Base-by-base conservation (phyloP, 1,140 invertebrate species). In the Vanessa atalanta region DNA sequence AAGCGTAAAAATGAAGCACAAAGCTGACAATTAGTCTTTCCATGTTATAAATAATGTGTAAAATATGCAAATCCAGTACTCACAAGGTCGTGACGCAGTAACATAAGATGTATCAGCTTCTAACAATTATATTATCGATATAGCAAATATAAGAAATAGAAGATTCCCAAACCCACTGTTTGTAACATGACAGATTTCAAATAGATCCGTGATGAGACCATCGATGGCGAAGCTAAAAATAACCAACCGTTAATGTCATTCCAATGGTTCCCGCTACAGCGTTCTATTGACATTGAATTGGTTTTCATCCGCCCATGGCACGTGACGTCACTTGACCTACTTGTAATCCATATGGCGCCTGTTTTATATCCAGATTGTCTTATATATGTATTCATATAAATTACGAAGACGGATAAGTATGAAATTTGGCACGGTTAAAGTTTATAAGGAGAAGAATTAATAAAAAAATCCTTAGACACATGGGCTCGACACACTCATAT, bases 241-340 rank as follows among this genome's bases (percentile, higher is more conserved):
- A 72, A 53, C n/a, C 23, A 47, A 61, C 51, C 66, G 67, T 78
- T 72, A 78, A 75, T 71, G 72, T 63, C 64, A 64, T 72, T 50
- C 76, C 57, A 65, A 66, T 64, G 68, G 67, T 53, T 70, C 68
- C 72, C 60, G 65, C 65, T 71, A 72, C 50, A 47, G 53, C 47
- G 67, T 61, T 48, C 55, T 73, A 72, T 75, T 75, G 76, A 78
- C 76, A 78, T 78, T 75, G 76, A 73, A 73, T 68, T 26, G 57
- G 43, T 68, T 70, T 69, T 76, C 47, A 60, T 64, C 50, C 26
- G 63, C 47, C 61, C 57, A 55, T 53, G 55, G 48, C 53, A 26
- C 20, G 53, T 72, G 50, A 72, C 70, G 70, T 72, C 61, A 72
- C 16, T 47, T 55, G 70, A 57, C 63, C 63, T 65, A 65, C 48